Base-by-base conservation (phyloP, 2,888 invertebrate species). In the Vanessa cardui region DNA sequence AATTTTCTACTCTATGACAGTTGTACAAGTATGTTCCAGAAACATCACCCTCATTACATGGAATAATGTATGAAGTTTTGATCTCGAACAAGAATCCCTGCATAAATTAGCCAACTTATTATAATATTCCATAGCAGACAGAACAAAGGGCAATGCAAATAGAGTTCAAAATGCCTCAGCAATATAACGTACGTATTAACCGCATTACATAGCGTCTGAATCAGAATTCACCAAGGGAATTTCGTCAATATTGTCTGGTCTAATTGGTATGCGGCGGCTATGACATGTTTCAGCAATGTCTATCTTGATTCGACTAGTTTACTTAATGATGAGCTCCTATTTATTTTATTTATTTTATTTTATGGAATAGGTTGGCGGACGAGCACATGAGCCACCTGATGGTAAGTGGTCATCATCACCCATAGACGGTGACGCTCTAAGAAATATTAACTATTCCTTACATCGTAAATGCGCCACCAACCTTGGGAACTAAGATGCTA, bases 221-320 rank as follows among this genome's bases (percentile, higher is more conserved):
- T 31, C 54, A 54, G 31, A 31, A 54, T 54, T 54, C 31, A n/a
- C n/a, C 54, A 54, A 33, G 54, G 54, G 54, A 54, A 54, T 54
- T 54, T 54, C 31, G 54, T 54, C 54, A 54, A 54, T 54, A 54
- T 54, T 54, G 54, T 33, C 54, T 31, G 31, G 20, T 31, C 26
- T 54, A 54, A 31, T 54, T 54, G 54, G 16, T 33, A 54, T 54
- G 26, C 54, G 16, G 50, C 26, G 6, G 5, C 12, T 6, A 50
- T 21, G 21, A 21, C 21, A 50, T 50, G 50, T 26, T 9, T 39
- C 39, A 12, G 20, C 9, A 15, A 21, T 15, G 6, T 26, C 21
- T 26, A 21, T 26, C 21, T 15, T 21, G 15, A 5, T 20, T 39
- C 39, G 39, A 49, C 20, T 5, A 50, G 50, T 21, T 50, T 6